A percentile compares a stretch with the other conserved stretches of the same genome.
Conservation (phyloP, 2,113 vertebrate species). For the Myxocyprinus asiaticus region DNA sequence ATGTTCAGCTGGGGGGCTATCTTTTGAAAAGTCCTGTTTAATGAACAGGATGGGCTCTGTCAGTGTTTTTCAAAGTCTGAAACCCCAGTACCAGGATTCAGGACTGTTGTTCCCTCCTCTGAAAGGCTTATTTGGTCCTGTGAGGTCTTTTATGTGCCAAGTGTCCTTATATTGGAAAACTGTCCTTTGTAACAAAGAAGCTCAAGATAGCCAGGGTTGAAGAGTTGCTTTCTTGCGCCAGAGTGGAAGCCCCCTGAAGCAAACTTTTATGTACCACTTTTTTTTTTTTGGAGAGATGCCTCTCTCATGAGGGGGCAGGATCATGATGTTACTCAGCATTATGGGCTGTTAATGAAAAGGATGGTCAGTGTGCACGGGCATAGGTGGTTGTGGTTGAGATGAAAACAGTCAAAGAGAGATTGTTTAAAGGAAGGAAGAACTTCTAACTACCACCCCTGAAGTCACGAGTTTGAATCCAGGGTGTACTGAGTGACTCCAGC, state of each 20-base stretch:
- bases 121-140: background rate
- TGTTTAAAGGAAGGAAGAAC: too few species aligned
- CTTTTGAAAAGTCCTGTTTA: constrained; percentile 65
- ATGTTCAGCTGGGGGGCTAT: too few species aligned
- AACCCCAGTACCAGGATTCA: background rate
- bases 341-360: background rate
- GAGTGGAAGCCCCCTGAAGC: too few species aligned
- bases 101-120: background rate
- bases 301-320: background rate
- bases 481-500: too few species aligned
- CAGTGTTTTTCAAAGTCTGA: constrained; percentile 38
- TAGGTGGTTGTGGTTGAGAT: too few species aligned
- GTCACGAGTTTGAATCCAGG: too few species aligned
- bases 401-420: too few species aligned
- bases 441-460: too few species aligned
- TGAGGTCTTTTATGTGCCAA: constrained; percentile 14
- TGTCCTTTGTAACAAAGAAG: constrained; percentile 1
- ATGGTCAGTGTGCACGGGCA: too few species aligned
- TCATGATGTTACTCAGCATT: constrained; percentile 37
- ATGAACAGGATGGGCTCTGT: constrained; percentile 59
- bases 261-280: too few species aligned
- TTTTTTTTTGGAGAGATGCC: background rate
- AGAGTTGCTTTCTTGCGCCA: too few species aligned
- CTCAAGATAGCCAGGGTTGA: background rate
- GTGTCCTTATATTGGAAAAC: background rate